Conservation (phyloP, 2,797 vertebrate genomes). For the Falco berigora region DNA sequence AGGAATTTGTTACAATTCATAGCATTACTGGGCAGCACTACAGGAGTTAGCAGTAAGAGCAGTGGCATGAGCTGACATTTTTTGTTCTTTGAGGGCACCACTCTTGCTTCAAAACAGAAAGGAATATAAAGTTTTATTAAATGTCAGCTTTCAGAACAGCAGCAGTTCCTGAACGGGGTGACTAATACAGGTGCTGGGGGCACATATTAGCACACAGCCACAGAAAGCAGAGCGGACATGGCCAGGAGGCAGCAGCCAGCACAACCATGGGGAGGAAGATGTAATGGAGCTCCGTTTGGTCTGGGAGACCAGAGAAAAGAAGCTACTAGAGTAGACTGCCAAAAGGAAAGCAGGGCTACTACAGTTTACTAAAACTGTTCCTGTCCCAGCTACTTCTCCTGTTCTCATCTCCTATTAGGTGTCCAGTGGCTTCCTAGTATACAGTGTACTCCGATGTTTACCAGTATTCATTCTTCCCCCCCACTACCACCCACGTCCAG, state of each 20-base stretch:
- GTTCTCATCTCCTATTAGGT: neutral
- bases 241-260: neutral
- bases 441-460: too few relatives aligned
- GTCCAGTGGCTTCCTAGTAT: neutral
- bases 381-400: neutral
- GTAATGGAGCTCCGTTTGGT: neutral
- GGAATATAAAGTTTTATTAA: neutral
- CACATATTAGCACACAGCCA: neutral
- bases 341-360: neutral
- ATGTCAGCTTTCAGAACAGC: neutral
- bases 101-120: neutral
- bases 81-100: neutral
- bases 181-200: neutral
- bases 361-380: neutral
- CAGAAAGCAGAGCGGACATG: neutral
- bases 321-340: neutral
- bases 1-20: neutral
- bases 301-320: neutral
- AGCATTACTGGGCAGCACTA: neutral
- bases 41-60: neutral
- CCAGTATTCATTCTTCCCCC: neutral
- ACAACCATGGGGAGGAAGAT: accelerated
- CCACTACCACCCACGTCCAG: neutral
- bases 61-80: neutral
- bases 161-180: neutral